These are phyloP conservation scores for Pituophis catenifer DNA, from an alignment of 2,113 vertebrate species.

Conservation along the genomic window DNA sequence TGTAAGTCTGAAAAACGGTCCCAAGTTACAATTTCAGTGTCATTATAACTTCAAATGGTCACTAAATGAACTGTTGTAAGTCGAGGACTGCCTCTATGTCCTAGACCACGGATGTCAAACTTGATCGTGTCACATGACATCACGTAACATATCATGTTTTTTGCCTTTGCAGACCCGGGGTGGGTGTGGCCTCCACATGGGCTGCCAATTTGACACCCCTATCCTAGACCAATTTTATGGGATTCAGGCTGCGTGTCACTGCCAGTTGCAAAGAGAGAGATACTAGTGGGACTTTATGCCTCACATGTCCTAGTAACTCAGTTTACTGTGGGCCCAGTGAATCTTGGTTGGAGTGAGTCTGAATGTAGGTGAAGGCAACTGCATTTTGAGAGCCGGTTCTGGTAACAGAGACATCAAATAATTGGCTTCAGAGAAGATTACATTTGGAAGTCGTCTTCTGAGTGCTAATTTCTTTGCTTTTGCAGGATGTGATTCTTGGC, in stretches of 20 bases:
- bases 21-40: background rate
- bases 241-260: background rate
- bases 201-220: background rate
- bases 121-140: too few species aligned
- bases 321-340: background rate
- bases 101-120: too few species aligned
- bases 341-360: background rate
- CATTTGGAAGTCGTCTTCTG: background rate
- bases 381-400: background rate
- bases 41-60: background rate
- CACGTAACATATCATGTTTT: too few species aligned
- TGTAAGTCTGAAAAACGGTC: background rate
- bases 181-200: too few species aligned
- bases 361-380: background rate
- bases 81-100: background rate
- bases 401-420: background rate
- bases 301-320: background rate
- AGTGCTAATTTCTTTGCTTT: background rate
- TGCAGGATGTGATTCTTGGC: conserved; percentile 80
- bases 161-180: too few species aligned
- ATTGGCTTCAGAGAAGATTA: background rate
- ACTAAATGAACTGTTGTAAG: background rate
- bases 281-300: background rate
- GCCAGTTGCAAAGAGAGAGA: background rate
- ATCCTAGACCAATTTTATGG: background rate